Conservation (phyloP, 2,888 invertebrate genomes). For the Erpobdella octoculata region DNA sequence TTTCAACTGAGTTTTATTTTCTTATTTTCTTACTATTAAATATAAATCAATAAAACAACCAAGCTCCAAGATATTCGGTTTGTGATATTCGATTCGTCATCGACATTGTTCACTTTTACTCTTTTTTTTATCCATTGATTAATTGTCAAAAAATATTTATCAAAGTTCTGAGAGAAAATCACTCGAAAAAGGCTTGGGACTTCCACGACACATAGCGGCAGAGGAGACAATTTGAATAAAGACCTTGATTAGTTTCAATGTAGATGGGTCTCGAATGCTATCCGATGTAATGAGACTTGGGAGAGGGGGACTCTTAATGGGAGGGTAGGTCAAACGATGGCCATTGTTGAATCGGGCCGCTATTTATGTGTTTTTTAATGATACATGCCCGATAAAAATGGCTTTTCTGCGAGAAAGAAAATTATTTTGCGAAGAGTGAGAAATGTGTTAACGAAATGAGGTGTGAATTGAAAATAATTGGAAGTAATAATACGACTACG, state of each 20-base stretch:
- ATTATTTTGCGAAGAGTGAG: too few species aligned
- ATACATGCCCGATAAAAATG: neutral
- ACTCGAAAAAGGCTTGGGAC: neutral
- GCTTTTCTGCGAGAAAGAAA: too few species aligned
- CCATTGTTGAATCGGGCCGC: neutral
- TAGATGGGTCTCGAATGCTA: neutral
- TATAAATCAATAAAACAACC: neutral
- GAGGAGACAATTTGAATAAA: neutral
- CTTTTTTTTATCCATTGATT: neutral
- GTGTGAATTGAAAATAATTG: too few species aligned
- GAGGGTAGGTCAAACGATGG: neutral
- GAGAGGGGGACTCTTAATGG: slow-evolving; percentile 4
- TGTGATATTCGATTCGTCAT: too few species aligned
- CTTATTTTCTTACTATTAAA: too few species aligned
- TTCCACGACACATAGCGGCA: neutral
- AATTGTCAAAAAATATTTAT: neutral
- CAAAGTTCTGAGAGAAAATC: neutral
- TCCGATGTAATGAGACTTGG: slow-evolving; percentile 1
- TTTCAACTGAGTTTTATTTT: neutral
- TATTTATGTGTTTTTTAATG: neutral
- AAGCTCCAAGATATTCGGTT: too few species aligned
- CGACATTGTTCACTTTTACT: neutral
- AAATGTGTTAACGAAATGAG: too few species aligned
- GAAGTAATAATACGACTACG: too few species aligned
- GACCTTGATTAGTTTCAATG: neutral